Percentiles rank a stretch among this genome's conserved stretches.
Evolutionary conservation across 2,113 vertebrate genomes (phyloP).

Genomic region (Apteryx owenii): DNA sequence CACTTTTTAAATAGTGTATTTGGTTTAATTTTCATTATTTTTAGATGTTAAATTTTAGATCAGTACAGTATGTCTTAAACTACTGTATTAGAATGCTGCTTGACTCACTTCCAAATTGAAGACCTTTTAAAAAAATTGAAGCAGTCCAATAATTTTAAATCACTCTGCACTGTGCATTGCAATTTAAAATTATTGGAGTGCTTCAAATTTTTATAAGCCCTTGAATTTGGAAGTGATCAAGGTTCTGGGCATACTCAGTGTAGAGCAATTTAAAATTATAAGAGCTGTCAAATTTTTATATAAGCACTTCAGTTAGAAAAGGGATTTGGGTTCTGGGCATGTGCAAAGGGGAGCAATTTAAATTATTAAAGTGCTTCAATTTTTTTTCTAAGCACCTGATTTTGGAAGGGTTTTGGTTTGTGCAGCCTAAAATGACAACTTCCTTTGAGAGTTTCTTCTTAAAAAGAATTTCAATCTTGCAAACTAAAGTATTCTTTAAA

Average conservation of each 20-base stretch:
- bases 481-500: conserved; percentile 70
- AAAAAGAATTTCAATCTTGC: conserved; percentile 64
- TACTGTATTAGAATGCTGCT: conserved; percentile 83
- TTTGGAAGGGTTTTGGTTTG: conserved; percentile 81
- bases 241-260: conserved; percentile 87
- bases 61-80: conserved; percentile 78
- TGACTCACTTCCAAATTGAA: conserved; percentile 87
- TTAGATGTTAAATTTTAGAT: conserved; percentile 81
- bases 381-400: conserved; percentile 81
- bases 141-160: conserved; percentile 89
- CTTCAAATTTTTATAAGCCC: conserved; percentile 91
- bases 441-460: conserved; percentile 73
- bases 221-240: conserved; percentile 90
- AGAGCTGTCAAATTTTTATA: conserved; percentile 91
- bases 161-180: conserved; percentile 86
- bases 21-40: conserved; percentile 83
- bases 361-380: conserved; percentile 83
- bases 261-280: conserved; percentile 89
- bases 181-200: conserved; percentile 91
- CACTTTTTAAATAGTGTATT: conserved; percentile 38
- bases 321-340: conserved; percentile 84
- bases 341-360: conserved; percentile 82
- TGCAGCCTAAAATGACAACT: conserved; percentile 77
- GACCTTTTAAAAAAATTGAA: conserved; percentile 85
- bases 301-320: conserved; percentile 87